Conservation (phyloP, 2,888 invertebrate genomes). For the Epsilonema sp. region DNA sequence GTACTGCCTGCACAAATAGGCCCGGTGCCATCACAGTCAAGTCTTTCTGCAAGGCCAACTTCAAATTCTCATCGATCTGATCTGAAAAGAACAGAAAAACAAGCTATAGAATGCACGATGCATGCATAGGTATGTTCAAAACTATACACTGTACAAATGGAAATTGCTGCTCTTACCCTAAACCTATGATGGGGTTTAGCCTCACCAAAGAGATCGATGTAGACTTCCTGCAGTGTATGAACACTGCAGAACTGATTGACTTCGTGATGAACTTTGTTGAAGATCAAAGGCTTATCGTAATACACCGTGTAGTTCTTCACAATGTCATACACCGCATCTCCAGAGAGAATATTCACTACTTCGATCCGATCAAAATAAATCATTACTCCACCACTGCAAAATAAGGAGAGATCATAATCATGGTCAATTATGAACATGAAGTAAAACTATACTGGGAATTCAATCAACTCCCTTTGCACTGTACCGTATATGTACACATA, state of each 20-base stretch:
- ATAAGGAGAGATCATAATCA: too few relatives aligned
- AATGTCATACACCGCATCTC: constrained; percentile 54
- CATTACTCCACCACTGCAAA: constrained; percentile 64
- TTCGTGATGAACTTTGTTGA: constrained; percentile 66
- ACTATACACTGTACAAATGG: too few relatives aligned
- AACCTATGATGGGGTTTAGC: too few relatives aligned
- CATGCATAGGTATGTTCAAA: too few relatives aligned
- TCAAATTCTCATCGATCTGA: constrained; percentile 72
- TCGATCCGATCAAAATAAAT: constrained; percentile 77
- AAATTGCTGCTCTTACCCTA: neutral
- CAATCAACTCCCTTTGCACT: too few relatives aligned
- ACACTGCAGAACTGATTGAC: constrained; percentile 75
- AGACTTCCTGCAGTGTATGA: constrained; percentile 65
- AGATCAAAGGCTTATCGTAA: constrained; percentile 67
- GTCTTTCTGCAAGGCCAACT: constrained; percentile 58
- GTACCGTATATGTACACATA: too few relatives aligned
- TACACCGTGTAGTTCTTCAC: constrained; percentile 74
- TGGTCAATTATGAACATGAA: too few relatives aligned
- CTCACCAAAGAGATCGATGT: constrained; percentile 63
- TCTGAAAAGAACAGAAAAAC: too few relatives aligned
- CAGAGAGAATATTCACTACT: constrained; percentile 62
- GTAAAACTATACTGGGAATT: too few relatives aligned
- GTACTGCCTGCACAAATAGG: constrained; percentile 56
- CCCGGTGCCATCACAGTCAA: constrained; percentile 64
- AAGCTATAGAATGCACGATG: neutral